A percentile compares a stretch with the other conserved stretches of the same genome.
Evolutionary conservation across 2,797 vertebrate genomes (phyloP).

Genomic region (Bradypodion ventrale): DNA sequence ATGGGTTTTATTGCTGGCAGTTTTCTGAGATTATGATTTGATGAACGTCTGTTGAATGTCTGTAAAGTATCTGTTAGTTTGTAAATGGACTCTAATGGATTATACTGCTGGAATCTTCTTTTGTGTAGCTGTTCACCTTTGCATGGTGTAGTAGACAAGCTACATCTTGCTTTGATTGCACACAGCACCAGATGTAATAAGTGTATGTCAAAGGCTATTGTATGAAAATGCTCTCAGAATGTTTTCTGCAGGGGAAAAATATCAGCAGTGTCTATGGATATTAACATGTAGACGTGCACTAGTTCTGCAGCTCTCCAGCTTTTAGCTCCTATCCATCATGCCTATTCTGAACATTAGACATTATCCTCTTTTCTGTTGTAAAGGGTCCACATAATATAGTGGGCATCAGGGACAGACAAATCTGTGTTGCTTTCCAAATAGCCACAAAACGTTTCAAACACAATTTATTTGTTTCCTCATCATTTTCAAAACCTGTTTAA

Average conservation of each 20-base stretch:
- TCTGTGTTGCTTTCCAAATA: neutral
- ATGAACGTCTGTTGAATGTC: slow-evolving; percentile 68
- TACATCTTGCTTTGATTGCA: slow-evolving; percentile 64
- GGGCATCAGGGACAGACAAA: neutral
- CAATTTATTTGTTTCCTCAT: no score
- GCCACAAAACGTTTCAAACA: no score
- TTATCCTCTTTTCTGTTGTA: neutral
- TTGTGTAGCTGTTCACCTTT: slow-evolving; percentile 64
- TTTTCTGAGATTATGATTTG: slow-evolving; percentile 70
- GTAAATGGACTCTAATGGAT: slow-evolving; percentile 70
- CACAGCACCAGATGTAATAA: slow-evolving; percentile 49
- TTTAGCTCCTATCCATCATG: neutral
- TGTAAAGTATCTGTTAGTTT: slow-evolving; percentile 71
- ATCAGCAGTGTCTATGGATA: slow-evolving; percentile 34
- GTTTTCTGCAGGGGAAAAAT: slow-evolving; percentile 45
- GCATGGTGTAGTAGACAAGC: slow-evolving; percentile 62
- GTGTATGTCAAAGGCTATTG: slow-evolving; percentile 62
- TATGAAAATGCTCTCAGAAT: slow-evolving; percentile 14
- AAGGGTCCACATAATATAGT: neutral
- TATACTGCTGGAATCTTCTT: slow-evolving; percentile 58
- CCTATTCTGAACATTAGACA: neutral
- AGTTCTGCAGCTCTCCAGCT: neutral
- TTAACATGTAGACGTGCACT: neutral
- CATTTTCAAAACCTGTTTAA: no score
- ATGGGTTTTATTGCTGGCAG: slow-evolving; percentile 69